Evolutionary conservation across 2,113 vertebrate genomes (phyloP), one percentile per base, ranked within the genome.

Genomic region (Dinomys branickii): DNA sequence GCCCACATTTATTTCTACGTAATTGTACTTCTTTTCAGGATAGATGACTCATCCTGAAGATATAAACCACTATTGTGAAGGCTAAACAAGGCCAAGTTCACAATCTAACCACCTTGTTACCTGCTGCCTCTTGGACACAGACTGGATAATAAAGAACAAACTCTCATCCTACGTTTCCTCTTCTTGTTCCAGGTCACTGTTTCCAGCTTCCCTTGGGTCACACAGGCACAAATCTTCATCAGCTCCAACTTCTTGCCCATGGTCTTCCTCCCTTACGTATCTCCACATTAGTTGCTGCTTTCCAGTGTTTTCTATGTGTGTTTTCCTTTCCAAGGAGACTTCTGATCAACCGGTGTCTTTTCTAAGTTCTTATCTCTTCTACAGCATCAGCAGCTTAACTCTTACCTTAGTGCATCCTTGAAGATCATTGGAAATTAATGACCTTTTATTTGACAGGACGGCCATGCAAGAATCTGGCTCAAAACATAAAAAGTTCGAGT

Each of bases 71-170:
- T 44, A 10, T 0, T 0, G 4, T n/a, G 26, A 7, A 9, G 22
- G 52, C 26, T 4, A 16, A 38, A 71, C n/a, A 11, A 44, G 3
- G 10, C 52, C 0, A 44, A 44, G 33, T 50, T 35, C 86, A 35
- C 35, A 4, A 1, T 13, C 0, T 0, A n/a, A 28, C 13, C 0
- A 1, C 14, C 3, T 28, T 11, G 0, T 6, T 2, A 58, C 22
- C 2, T 1, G 0, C 0, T 0, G 6, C 30, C 54, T 9, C 6
- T 1, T 0, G 22, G n/a, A 16, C 1, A 28, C 78, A 11, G 0
- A 24, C 24, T 35, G 59, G 6, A 10, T 7, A 3, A 35, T 26
- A 47, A 4, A 8, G 8, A 1, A 5, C 47, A 1, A 24, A 10
- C 71, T 28, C 1, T 5, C 26, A 20, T 6, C 10, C 16, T 22